Base-by-base conservation (phyloP, 2,888 invertebrate genomes). In the Yponomeuta sedellus region DNA sequence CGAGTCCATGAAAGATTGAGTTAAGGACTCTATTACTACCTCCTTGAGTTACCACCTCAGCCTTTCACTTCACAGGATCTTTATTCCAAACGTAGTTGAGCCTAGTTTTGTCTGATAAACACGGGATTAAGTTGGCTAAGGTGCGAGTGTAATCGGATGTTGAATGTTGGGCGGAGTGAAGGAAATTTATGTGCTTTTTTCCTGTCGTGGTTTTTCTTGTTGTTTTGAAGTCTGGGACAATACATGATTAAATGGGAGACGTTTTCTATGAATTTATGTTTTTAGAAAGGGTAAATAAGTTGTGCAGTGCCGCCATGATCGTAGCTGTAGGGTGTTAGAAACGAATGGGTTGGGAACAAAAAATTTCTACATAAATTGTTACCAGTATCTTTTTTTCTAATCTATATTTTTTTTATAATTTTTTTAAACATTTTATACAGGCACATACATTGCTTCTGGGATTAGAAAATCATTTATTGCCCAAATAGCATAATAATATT, bases 1-100 rank as follows among this genome's bases (percentile, higher is more conserved):
- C 77, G 79, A 78, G 79, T 71, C 73, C 77, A 73, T 74, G 73
- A 73, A 77, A 80, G 82, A 86, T 86, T 79, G 81, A 76, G 76
- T 83, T 85, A 85, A 85, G 82, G 84, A 80, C 76, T 77, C 75
- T 71, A 72, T 72, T 69, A 69, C 69, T 65, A 61, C 28, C 59
- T 20, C 25, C 12, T 25, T 59, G 12, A 59, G 19, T 25, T 20
- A 25, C 59, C 59, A 59, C 1, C 4, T n/a, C n/a, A n/a, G 1
- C 1, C 12, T n/a, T 61, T 5, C 39, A 1, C 16, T 28, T 28
- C 20, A 5, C n/a, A 1, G 11, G 28, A 39, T 12, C 39, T 61
- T 61, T 61, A 61, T 61, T 52, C 5, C 25, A n/a, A 34, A 61
- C 39, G 61, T 39, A 34, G 20, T 59, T 19, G 20, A 25, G 22